Base-by-base conservation (phyloP, 2,888 invertebrate genomes). In the Trichogramma evanescens region DNA sequence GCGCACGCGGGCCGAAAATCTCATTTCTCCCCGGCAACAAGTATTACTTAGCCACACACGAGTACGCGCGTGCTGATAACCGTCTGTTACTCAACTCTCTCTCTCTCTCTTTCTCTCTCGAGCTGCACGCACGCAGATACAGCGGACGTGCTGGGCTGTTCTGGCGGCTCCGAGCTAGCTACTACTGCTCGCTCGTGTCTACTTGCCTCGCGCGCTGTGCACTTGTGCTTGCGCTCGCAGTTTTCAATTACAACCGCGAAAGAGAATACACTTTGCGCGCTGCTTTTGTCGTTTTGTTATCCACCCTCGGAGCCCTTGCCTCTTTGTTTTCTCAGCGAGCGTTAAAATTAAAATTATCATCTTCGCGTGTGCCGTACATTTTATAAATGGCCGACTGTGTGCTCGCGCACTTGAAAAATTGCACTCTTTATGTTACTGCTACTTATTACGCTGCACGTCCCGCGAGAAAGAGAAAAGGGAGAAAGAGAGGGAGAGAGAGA, bases 101-200 rank as follows among this genome's bases (percentile, higher is more conserved):
- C 45, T 43, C 38, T 44, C 44, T 44, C 10, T 7, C 9, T 42
- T 9, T 9, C 45, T 6, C 51, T 43, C 38, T 38, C 26, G 26
- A 26, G 26, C 26, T 26, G 26, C 26, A 26, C 26, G 26, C 26
- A 26, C 26, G 26, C 26, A 26, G 26, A 26, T 26, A 26, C 26
- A 26, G 26, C 26, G 26, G 26, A 26, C 26, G 26, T 26, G 26
- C 26, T 26, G 26, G 26, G 26, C 26, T 26, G 43, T 50, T 10
- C 46, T 40, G 13, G 46, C 10, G 9, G 26, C 61, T 59, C 52
- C 51, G 38, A 55, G 53, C 58, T 59, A 9, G 9, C 45, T 45
- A 8, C 45, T 45, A 45, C n/a, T 8, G 39, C 45, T 59, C 56
- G 10, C 44, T 57, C 56, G 38, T 44, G 41, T 13, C 53, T 48